Percentiles rank a stretch among this genome's conserved stretches.
Conservation (phyloP, 2,888 invertebrate species). For the Platypus cylindrus region DNA sequence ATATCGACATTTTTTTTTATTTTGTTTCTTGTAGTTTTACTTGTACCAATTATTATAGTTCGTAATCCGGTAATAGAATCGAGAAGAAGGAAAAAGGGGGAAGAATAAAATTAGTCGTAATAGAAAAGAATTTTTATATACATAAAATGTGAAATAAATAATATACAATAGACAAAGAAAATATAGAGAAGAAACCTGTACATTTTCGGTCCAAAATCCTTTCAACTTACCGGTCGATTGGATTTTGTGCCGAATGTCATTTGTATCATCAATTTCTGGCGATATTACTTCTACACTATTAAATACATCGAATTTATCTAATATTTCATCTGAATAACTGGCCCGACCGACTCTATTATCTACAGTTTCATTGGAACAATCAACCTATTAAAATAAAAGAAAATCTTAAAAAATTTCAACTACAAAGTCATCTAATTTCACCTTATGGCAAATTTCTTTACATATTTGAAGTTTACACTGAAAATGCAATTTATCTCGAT, state of each 20-base stretch:
- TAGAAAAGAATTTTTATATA: constrained; percentile 13
- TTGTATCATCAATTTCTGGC: constrained; percentile 54
- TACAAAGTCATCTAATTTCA: constrained; percentile 27
- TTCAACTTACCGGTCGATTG: constrained; percentile 21
- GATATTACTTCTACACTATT: constrained; percentile 71
- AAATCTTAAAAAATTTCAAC: too few relatives aligned
- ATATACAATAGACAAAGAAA: neutral
- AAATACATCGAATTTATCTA: constrained; percentile 60
- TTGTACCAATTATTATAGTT: too few relatives aligned
- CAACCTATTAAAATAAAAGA: constrained; percentile 27
- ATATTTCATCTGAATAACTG: constrained; percentile 41
- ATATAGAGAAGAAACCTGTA: constrained; percentile 15
- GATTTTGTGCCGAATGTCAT: constrained; percentile 11
- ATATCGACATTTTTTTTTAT: too few relatives aligned
- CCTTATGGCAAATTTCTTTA: constrained; percentile 53
- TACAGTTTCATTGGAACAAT: constrained; percentile 30
- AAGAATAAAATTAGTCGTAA: constrained; percentile 9
- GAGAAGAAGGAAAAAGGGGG: constrained; percentile 4
- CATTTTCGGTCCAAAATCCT: constrained; percentile 8
- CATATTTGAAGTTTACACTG: constrained; percentile 70
- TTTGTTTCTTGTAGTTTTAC: too few relatives aligned
- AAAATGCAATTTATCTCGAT: constrained; percentile 61
- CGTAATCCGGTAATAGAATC: too few relatives aligned
- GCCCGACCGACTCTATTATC: constrained; percentile 28
- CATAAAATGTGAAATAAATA: constrained; percentile 10